A percentile compares a stretch with the other conserved stretches of the same genome.
These are phyloP conservation scores for Alauda arvensis DNA, from an alignment of 2,797 vertebrate genomes.

Conservation along the genomic window DNA sequence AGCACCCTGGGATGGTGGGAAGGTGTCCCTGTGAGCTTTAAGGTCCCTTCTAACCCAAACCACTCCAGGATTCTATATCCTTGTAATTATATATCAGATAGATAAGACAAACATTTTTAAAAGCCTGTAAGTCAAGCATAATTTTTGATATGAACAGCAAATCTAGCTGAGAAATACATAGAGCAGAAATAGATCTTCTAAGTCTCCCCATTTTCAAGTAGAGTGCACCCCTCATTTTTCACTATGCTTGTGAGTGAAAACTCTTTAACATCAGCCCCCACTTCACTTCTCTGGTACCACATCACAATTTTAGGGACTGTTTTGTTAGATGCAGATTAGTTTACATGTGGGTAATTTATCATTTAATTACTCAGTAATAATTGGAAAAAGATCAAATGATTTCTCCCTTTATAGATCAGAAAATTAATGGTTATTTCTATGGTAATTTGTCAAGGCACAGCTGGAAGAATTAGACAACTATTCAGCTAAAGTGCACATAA, in stretches of 20 bases:
- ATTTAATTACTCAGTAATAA: slow-evolving; percentile 52
- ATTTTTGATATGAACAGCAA: neutral
- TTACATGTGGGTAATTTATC: slow-evolving; percentile 31
- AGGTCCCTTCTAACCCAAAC: neutral
- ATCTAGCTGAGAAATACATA: neutral
- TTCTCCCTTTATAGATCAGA: slow-evolving; percentile 44
- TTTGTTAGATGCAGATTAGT: slow-evolving; percentile 19
- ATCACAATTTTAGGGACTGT: neutral
- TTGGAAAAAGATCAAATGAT: slow-evolving; percentile 43
- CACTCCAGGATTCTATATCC: neutral
- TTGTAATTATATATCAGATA: neutral
- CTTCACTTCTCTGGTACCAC: neutral
- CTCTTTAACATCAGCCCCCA: neutral
- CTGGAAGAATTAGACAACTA: slow-evolving; percentile 42
- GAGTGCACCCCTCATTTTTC: neutral
- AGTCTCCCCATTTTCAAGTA: neutral
- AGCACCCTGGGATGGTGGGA: rapidly evolving
- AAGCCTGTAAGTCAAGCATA: neutral
- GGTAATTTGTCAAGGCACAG: slow-evolving; percentile 46
- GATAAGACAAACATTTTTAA: neutral
- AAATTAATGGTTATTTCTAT: slow-evolving; percentile 52
- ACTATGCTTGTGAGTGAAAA: neutral
- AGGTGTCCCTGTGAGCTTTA: neutral
- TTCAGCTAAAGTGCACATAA: slow-evolving; percentile 41
- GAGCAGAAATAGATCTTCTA: neutral